Evolutionary conservation across 2,888 invertebrate species (phyloP).

Genomic region (Lacanobia wlatinum): DNA sequence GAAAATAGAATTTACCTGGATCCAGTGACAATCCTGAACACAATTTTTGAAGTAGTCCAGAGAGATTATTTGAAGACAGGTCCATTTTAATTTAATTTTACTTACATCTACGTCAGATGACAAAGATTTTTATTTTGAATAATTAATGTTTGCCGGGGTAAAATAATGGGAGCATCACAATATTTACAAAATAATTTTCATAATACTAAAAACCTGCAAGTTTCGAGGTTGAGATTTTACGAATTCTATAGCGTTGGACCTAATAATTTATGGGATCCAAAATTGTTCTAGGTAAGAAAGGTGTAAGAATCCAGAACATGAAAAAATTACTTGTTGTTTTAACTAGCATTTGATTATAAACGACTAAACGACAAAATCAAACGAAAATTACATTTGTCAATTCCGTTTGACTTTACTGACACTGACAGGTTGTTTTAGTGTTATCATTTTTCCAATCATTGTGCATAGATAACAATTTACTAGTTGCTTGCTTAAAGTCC

Average conservation of each 20-base stretch:
- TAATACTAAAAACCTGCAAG: conserved; percentile 7
- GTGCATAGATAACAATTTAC: too few relatives aligned
- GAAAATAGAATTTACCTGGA: conserved; percentile 83
- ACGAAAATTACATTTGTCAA: conserved; percentile 30
- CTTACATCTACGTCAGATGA: conserved; percentile 22
- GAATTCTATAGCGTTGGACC: conserved; percentile 1
- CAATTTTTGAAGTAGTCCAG: conserved; percentile 83
- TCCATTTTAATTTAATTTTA: conserved; percentile 73
- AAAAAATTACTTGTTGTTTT: conserved; percentile 9
- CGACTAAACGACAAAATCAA: conserved; percentile 49
- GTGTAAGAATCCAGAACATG: background rate
- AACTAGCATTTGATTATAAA: conserved; percentile 39
- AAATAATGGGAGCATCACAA: conserved; percentile 44
- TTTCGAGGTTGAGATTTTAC: conserved; percentile 4
- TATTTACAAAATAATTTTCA: conserved; percentile 54
- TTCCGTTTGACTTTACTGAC: conserved; percentile 17
- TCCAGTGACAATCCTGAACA: conserved; percentile 84
- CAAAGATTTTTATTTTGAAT: conserved; percentile 1
- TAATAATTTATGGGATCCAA: conserved; percentile 1
- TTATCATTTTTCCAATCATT: conserved; percentile 10
- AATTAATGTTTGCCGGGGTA: background rate
- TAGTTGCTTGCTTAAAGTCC: too few relatives aligned
- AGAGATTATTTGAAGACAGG: conserved; percentile 75
- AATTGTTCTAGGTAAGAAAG: conserved; percentile 14
- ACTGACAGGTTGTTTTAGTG: conserved; percentile 25